Base-by-base conservation (phyloP, 1,140 invertebrate genomes). In the Listronotus bonariensis region DNA sequence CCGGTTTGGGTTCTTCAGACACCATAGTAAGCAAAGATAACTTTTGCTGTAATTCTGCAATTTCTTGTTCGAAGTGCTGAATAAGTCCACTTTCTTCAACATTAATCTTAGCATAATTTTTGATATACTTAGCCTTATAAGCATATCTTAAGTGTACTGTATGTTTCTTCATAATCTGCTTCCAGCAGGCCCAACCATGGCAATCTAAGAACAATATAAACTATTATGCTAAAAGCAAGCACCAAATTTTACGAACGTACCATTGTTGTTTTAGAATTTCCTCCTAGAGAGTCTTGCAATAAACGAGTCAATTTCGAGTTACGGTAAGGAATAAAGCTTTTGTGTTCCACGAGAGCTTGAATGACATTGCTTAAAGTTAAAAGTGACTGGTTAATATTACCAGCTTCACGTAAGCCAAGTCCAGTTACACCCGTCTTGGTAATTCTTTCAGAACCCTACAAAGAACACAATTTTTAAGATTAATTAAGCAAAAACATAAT, bases 181-280 rank as follows among this genome's bases (percentile, higher is more conserved):
- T 96, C n/a, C 93, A 9, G 96, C 94, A 36, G 97, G 97, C 18
- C 96, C 96, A 42, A 98, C 86, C 76, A 97, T 98, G 11, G 97
- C 96, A 77, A 87, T 87, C 75, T 76, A 57, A 56, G 48, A 63
- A 57, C n/a, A 34, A 54, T 43, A 48, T 5, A 1, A 5, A 52
- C 2, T 57, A 26, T 45, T 26, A 26, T 57, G 3, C 14, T 45
- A 43, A 17, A 64, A 26, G 18, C 10, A 48, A 43, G 6, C 2
- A 62, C 32, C n/a, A 18, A 42, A 54, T 18, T 56, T 54, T 38
- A 57, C 10, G 58, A 17, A 67, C 52, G 61, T 68, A 76, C 75
- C 94, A 98, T 97, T 20, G 97, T 88, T 42, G 96, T 98, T 83
- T 98, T 98, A 2, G 95, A 95, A 81, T 98, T 98, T 12, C 96